Conservation (phyloP, 2,113 vertebrate species). For the Tenebrosternarchus preto region DNA sequence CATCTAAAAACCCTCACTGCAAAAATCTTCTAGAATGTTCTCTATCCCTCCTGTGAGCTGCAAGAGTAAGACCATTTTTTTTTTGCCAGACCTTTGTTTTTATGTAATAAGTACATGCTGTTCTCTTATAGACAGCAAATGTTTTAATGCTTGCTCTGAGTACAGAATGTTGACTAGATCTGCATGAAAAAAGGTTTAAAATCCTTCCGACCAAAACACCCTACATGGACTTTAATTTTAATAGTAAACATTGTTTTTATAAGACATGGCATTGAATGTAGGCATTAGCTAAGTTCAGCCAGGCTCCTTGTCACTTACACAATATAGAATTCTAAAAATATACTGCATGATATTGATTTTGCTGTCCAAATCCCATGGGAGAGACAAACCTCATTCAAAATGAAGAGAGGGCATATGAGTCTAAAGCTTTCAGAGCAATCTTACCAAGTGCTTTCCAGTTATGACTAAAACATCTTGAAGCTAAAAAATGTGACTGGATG, state of each 20-base stretch:
- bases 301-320: not conserved
- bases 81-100: not conserved
- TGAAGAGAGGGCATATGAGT: not conserved
- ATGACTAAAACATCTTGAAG: not conserved
- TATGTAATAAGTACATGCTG: not conserved
- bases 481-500: too few relatives aligned
- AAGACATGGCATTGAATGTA: too few relatives aligned
- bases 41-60: not conserved
- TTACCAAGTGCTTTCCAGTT: too few relatives aligned
- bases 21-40: conserved; percentile 5
- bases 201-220: not conserved
- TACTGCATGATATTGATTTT: too few relatives aligned
- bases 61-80: conserved; percentile 2
- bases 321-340: not conserved
- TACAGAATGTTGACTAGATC: not conserved
- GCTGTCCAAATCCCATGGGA: too few relatives aligned
- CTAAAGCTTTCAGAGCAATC: not conserved
- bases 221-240: too few relatives aligned
- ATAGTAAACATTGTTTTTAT: too few relatives aligned
- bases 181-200: not conserved
- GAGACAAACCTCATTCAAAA: not conserved
- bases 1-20: not conserved
- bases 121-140: not conserved
- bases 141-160: not conserved
- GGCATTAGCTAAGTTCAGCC: too few relatives aligned